These are phyloP conservation scores for Agrochola lota DNA, from an alignment of 2,888 invertebrate genomes.

Conservation along the genomic window DNA sequence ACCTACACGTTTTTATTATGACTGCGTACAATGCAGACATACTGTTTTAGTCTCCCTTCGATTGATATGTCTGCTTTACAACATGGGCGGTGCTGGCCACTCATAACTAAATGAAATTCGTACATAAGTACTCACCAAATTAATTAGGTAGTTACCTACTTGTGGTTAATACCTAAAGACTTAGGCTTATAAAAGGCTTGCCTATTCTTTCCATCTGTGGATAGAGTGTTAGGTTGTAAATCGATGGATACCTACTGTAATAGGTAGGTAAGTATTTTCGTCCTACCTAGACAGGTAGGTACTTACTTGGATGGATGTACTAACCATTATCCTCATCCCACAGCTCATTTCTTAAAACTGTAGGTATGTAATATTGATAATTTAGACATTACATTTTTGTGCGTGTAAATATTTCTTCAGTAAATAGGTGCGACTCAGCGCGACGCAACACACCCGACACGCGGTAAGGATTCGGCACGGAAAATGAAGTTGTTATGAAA, in stretches of 20 bases:
- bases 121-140: neutral
- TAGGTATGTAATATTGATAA: neutral
- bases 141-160: neutral
- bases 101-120: neutral
- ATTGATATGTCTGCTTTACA: no score
- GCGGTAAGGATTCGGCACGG: neutral
- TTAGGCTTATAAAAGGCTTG: no score
- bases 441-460: neutral
- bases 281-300: neutral
- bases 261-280: neutral
- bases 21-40: neutral
- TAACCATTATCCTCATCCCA: constrained; percentile 9
- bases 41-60: neutral
- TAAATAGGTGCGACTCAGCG: neutral
- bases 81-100: neutral
- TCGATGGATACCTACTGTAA: neutral
- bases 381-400: constrained; percentile 28
- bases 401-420: neutral
- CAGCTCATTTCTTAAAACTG: neutral
- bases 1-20: neutral
- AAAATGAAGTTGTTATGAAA: neutral
- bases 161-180: no score
- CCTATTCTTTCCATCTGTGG: neutral
- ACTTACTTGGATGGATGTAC: neutral
- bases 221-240: no score